Evolutionary conservation across 2,797 vertebrate species (phyloP).

Genomic region (Hippoglossus hippoglossus): DNA sequence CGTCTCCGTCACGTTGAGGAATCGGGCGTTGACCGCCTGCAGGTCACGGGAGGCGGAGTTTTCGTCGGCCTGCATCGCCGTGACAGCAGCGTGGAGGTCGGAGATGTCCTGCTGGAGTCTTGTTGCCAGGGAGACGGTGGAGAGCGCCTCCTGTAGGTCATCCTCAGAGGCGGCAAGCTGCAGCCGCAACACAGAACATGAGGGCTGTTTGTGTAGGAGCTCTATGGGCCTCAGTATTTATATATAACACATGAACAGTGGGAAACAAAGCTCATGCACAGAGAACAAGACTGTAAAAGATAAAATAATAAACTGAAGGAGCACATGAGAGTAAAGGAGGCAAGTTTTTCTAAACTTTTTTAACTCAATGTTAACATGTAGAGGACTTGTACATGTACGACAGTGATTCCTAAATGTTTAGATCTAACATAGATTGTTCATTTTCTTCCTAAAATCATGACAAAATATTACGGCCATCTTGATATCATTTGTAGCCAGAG

Average conservation of each 20-base stretch:
- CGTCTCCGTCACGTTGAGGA: constrained; percentile 86
- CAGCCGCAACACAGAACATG: constrained; percentile 94
- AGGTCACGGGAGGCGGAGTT: constrained; percentile 82
- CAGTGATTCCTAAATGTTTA: no score
- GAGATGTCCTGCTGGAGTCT: constrained; percentile 87
- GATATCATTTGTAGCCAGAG: no score
- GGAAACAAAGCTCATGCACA: constrained; percentile 12
- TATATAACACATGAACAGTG: background rate
- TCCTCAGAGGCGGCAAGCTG: constrained; percentile 92
- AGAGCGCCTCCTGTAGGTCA: constrained; percentile 83
- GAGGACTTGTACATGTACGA: no score
- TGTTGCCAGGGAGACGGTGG: constrained; percentile 82
- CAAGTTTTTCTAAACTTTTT: no score
- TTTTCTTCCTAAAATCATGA: no score
- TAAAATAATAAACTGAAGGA: no score
- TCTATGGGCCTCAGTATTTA: constrained; percentile 52
- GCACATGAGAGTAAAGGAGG: no score
- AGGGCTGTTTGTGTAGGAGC: constrained; percentile 78
- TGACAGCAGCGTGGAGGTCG: constrained; percentile 80
- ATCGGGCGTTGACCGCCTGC: constrained; percentile 83
- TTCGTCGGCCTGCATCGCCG: constrained; percentile 83
- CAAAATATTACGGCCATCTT: no score
- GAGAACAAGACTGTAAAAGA: background rate
- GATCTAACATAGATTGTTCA: no score
- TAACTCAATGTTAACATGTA: no score